Conservation (phyloP, 2,797 vertebrate species). For the Pyrocephalus nanus region DNA sequence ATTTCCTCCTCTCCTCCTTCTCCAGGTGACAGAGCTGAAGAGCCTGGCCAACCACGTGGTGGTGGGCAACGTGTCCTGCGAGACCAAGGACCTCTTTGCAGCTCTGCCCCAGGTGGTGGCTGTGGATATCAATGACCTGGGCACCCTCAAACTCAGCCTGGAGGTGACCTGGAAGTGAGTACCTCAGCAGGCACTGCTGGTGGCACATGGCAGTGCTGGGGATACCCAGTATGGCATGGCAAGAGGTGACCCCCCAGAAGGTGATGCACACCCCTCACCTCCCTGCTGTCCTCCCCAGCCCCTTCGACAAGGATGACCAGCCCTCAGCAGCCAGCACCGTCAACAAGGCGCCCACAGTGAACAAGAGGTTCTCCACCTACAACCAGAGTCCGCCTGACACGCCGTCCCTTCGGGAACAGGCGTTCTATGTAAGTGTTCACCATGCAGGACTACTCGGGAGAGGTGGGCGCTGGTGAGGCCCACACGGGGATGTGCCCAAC, state of each 20-base stretch:
- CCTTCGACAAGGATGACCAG: slow-evolving; percentile 96
- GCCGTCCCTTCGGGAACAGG: slow-evolving; percentile 91
- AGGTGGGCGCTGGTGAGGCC: background rate
- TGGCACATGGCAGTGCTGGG: background rate
- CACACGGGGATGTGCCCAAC: background rate
- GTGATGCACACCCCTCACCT: background rate
- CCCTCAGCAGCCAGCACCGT: slow-evolving; percentile 85
- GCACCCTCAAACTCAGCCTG: slow-evolving; percentile 94
- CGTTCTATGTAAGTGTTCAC: slow-evolving; percentile 90
- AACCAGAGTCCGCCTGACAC: slow-evolving; percentile 94
- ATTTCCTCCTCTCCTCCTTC: background rate
- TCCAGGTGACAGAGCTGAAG: slow-evolving; percentile 93
- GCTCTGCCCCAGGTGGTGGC: slow-evolving; percentile 92
- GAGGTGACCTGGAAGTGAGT: slow-evolving; percentile 98
- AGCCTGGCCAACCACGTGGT: slow-evolving; percentile 93
- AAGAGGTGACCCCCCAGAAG: background rate
- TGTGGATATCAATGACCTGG: slow-evolving; percentile 97
- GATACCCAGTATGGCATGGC: background rate
- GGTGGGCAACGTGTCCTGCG: slow-evolving; percentile 93
- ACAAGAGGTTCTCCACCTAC: slow-evolving; percentile 92
- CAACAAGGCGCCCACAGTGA: slow-evolving; percentile 89
- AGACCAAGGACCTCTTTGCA: slow-evolving; percentile 94
- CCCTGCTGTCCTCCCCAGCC: slow-evolving; percentile 74
- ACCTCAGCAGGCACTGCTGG: background rate
- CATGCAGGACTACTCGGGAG: background rate